A percentile compares a stretch with the other conserved stretches of the same genome.
These are phyloP conservation scores for Synergus laeviventris DNA, from an alignment of 2,888 invertebrate species.

Conservation along the genomic window DNA sequence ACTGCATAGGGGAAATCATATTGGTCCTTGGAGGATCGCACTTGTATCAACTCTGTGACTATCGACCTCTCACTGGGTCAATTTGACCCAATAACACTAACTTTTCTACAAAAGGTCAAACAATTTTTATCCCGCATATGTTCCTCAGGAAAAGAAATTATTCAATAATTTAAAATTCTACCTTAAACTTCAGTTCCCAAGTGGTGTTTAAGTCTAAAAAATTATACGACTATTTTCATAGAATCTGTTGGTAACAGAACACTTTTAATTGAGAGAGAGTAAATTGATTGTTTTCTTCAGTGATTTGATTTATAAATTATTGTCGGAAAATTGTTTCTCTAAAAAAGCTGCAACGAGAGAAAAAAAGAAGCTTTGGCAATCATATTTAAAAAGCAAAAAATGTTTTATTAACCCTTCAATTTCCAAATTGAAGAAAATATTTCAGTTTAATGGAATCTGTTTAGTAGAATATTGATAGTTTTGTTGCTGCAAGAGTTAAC, in stretches of 20 bases:
- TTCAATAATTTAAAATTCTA: not conserved
- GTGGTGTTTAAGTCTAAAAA: not conserved
- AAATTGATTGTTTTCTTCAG: not conserved
- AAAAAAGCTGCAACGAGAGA: not conserved
- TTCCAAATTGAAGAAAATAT: not conserved
- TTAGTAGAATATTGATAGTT: not conserved
- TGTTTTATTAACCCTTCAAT: not conserved
- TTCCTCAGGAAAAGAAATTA: conserved; percentile 28
- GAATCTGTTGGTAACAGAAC: no score
- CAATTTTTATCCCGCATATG: not conserved
- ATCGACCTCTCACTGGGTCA: conserved; percentile 33
- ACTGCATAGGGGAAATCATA: conserved; percentile 62
- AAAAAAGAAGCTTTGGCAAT: conserved; percentile 6
- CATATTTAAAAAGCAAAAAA: not conserved
- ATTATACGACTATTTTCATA: not conserved
- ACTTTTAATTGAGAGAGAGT: no score
- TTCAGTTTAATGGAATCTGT: not conserved
- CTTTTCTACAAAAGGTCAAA: not conserved
- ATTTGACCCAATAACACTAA: conserved; percentile 26
- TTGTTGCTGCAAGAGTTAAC: not conserved
- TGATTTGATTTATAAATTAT: not conserved
- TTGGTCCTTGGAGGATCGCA: conserved; percentile 69
- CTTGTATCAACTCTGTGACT: conserved; percentile 51
- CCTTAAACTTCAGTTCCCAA: not conserved
- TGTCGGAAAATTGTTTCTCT: not conserved